A percentile compares a stretch with the other conserved stretches of the same genome.
Evolutionary conservation across 2,888 invertebrate species (phyloP).

Genomic region (Anagyrus pseudococci): DNA sequence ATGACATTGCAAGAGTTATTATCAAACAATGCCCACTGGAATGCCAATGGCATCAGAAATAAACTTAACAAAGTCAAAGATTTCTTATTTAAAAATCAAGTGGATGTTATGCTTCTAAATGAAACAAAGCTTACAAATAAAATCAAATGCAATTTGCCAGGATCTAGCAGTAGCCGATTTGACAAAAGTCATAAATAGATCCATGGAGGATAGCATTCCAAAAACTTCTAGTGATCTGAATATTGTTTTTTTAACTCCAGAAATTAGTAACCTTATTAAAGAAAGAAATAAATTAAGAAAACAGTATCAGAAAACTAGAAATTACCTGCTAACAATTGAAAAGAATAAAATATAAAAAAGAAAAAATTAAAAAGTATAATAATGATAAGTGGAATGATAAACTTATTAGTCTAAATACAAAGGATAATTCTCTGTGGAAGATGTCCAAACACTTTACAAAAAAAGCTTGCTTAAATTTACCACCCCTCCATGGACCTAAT

Average conservation of each 20-base stretch:
- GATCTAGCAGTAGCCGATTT: constrained; percentile 15
- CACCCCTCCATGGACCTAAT: not conserved
- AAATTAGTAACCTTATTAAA: constrained; percentile 24
- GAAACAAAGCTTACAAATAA: constrained; percentile 31
- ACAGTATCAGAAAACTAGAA: constrained; percentile 22
- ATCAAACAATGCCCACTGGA: constrained; percentile 44
- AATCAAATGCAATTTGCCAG: constrained; percentile 17
- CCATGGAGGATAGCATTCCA: constrained; percentile 12
- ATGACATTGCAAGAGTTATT: too few species aligned
- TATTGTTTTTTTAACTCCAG: not conserved
- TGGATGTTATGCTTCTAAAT: constrained; percentile 33
- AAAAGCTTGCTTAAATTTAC: not conserved
- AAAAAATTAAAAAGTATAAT: not conserved
- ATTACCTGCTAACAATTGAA: not conserved
- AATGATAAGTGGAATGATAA: not conserved
- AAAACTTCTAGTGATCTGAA: not conserved
- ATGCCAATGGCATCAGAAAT: constrained; percentile 41
- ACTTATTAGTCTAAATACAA: not conserved
- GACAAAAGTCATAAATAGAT: constrained; percentile 11
- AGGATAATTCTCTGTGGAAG: constrained; percentile 4
- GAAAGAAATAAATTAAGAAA: constrained; percentile 24
- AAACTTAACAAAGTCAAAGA: constrained; percentile 36
- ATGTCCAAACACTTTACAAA: constrained; percentile 1
- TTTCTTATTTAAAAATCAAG: constrained; percentile 19
- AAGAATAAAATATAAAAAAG: not conserved